phyloP scores from a whole-genome alignment of 2,888 invertebrate genomes.

The Biston betularia region DNA sequence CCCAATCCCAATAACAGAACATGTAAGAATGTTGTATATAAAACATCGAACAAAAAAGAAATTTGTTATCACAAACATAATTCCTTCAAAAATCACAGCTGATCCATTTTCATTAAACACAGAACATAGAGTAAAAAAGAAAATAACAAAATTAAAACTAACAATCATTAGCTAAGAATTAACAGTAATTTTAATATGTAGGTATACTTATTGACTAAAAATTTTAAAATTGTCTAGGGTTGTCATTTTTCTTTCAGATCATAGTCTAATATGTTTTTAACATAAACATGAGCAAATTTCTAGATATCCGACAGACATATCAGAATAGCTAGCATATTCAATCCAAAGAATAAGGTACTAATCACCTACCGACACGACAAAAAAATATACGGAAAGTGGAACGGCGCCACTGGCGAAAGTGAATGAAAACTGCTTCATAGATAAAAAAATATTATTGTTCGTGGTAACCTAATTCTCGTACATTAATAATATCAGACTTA shows the following conservation, averaged over 20 bases:
- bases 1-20: conserved; percentile 29
- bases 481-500: no score
- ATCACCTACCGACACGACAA: no score
- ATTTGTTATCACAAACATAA: conserved; percentile 6
- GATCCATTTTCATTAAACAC: conserved; percentile 6
- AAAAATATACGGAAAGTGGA: no score
- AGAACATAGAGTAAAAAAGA: not conserved
- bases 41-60: conserved; percentile 3
- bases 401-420: no score
- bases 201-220: not conserved
- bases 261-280: not conserved
- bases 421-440: no score
- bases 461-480: no score
- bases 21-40: not conserved
- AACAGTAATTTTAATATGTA: not conserved
- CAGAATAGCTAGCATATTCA: no score
- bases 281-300: conserved; percentile 18
- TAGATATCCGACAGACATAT: no score
- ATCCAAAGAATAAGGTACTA: no score
- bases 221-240: conserved; percentile 1
- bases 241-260: conserved; percentile 9
- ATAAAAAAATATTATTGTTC: no score
- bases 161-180: not conserved
- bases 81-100: not conserved
- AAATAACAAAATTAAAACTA: conserved; percentile 1